Evolutionary conservation across 2,888 invertebrate genomes (phyloP), one percentile per base, ranked within the genome.

Genomic region (Halictus quadricinctus): DNA sequence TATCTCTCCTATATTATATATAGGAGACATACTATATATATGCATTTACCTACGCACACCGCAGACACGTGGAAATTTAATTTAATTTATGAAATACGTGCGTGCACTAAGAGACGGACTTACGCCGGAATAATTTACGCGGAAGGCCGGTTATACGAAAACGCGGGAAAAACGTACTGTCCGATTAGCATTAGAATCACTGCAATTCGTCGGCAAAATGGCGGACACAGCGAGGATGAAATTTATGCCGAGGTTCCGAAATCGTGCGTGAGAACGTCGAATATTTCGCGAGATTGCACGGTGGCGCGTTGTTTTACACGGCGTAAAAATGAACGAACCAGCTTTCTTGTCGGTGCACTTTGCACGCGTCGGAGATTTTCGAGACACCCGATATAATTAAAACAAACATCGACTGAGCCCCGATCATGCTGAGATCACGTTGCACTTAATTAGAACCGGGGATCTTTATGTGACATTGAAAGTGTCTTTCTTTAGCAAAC

Each of bases 171-270:
- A 70, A 43, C 43, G n/a, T 43, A 43, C n/a, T 41, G 70, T 43
- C 43, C 43, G 43, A 70, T 70, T 70, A 70, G n/a, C 70, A 70
- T 70, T 70, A 41, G 70, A 70, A 70, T 70, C 70, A 43, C 70
- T 43, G 43, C 43, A 43, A 70, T 41, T 43, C 70, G n/a, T 70
- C 70, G 69, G 70, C 13, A 70, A n/a, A 70, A 70, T 70, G 70
- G 70, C 70, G 70, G n/a, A n/a, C 43, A 13, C n/a, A n/a, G 43
- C 13, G 70, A 21, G 70, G 12, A 69, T n/a, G 41, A 70, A 70
- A 70, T 43, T 69, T 21, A 69, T 41, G 69, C 64, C 15, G 18
- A 36, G 58, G 29, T 18, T 8, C 15, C 64, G 64, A 64, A 64
- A 64, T 64, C 64, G 69, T 29, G 41, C 69, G 41, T n/a, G n/a